These are phyloP conservation scores for Drosophila kanekoi DNA, from an alignment of 2,888 invertebrate species.

Conservation along the genomic window DNA sequence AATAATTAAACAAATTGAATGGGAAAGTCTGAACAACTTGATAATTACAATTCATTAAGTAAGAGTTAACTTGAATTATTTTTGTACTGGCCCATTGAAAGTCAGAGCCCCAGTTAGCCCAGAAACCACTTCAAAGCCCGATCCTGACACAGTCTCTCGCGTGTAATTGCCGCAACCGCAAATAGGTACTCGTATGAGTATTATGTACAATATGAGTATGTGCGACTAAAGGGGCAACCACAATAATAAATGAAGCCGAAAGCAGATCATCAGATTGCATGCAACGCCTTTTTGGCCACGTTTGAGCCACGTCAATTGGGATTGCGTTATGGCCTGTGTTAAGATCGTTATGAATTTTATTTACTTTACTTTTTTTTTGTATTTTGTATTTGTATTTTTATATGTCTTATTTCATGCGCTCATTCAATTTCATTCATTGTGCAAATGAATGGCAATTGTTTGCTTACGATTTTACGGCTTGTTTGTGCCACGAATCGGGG, in stretches of 20 bases:
- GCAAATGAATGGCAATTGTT: slow-evolving; percentile 71
- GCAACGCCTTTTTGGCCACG: slow-evolving; percentile 40
- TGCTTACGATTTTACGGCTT: slow-evolving; percentile 49
- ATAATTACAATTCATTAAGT: too few species aligned
- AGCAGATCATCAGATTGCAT: slow-evolving; percentile 40
- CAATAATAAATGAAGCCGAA: slow-evolving; percentile 1
- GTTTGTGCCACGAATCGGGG: slow-evolving; percentile 47
- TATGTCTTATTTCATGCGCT: slow-evolving; percentile 49
- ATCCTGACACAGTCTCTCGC: slow-evolving; percentile 6
- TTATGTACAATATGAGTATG: slow-evolving; percentile 21
- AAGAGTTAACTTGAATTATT: background rate
- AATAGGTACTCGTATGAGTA: slow-evolving; percentile 12
- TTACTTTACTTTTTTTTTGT: slow-evolving; percentile 2
- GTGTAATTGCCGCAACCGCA: slow-evolving; percentile 2
- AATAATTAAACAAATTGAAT: background rate
- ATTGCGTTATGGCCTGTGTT: slow-evolving; percentile 36
- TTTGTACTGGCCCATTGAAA: background rate
- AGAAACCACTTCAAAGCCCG: background rate
- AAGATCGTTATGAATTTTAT: slow-evolving; percentile 26
- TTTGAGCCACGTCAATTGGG: slow-evolving; percentile 15
- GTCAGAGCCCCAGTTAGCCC: slow-evolving; percentile 14
- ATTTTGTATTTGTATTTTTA: slow-evolving; percentile 29
- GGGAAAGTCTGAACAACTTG: background rate
- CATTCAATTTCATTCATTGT: slow-evolving; percentile 71
- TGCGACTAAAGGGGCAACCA: slow-evolving; percentile 2